Percentiles rank a stretch among this genome's conserved stretches.
Evolutionary conservation across 2,797 vertebrate genomes (phyloP).

Genomic region (Crossoptilon crossoptilon): DNA sequence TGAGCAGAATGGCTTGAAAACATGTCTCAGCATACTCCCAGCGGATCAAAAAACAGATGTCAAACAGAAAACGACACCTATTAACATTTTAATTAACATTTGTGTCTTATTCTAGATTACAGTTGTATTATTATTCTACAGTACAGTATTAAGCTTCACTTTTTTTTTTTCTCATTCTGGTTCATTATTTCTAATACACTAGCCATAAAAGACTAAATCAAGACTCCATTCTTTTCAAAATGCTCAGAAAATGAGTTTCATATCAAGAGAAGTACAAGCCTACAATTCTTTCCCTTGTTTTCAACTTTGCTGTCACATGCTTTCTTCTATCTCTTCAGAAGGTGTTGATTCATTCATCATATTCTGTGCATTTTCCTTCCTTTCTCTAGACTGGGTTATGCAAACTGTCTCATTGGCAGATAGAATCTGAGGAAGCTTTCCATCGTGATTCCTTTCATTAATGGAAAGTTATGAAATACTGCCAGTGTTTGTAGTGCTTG

Average conservation of each 20-base stretch:
- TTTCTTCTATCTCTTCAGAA: slow-evolving; percentile 7
- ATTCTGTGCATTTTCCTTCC: slow-evolving; percentile 2
- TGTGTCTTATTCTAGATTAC: background rate
- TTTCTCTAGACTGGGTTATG: slow-evolving; percentile 1
- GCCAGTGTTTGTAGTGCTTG: background rate
- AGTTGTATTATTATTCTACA: too few species aligned
- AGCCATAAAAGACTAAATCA: background rate
- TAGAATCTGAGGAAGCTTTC: slow-evolving; percentile 23
- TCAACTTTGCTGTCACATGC: background rate
- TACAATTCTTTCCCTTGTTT: slow-evolving; percentile 3
- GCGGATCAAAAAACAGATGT: background rate
- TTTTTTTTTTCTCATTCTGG: background rate
- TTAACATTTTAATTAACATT: background rate
- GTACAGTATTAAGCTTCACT: too few species aligned
- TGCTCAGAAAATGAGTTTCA: background rate
- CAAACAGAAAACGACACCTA: slow-evolving; percentile 4
- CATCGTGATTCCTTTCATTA: slow-evolving; percentile 12
- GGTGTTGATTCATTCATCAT: background rate
- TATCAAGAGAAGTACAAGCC: slow-evolving; percentile 17
- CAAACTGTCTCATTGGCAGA: slow-evolving; percentile 6
- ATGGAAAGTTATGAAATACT: background rate
- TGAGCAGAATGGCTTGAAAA: slow-evolving; percentile 31
- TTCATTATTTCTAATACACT: slow-evolving; percentile 3
- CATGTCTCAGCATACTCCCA: background rate
- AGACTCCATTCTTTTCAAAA: slow-evolving; percentile 19